Evolutionary conservation across 2,888 invertebrate species (phyloP), one percentile per base, ranked within the genome.

Genomic region (Mechanitis messenoides): DNA sequence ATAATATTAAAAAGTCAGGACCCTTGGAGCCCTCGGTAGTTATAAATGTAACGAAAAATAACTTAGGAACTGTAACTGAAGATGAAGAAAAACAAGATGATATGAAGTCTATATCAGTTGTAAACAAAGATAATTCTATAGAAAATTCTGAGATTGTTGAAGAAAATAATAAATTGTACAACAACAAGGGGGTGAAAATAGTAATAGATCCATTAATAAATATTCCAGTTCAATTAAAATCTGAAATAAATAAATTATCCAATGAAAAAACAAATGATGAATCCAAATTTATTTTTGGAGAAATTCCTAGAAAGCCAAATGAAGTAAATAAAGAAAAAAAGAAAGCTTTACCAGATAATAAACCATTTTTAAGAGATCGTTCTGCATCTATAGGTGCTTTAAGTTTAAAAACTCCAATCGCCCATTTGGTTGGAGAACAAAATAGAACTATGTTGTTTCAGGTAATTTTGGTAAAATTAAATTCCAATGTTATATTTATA

Each of bases 391-490:
- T 92, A 56, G 93, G 93, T 1, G 91, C 92, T 58, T 86, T 93
- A 57, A 85, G 74, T 64, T 70, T 78, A 45, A 89, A 92, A 78
- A 78, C 92, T 55, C 77, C 91, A 54, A 74, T 90, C 6, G 71
- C 90, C 0, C 90, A 90, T 57, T 69, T 91, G 46, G 85, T 90
- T 66, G 89, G 89, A 0, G 96, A 96, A 68, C 95, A 95, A 74
- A 97, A 97, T 84, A 92, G 97, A 55, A 98, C 97, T 0, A 98
- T 98, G 98, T 92, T 98, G 47, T 94, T 98, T 77, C 94, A 94
- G 83, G 94, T 95, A 73, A 90, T 91, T 57, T 42, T 38, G 1
- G 38, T 20, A 20, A 20, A 20, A 20, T 20, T 20, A 20, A 20
- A 20, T 20, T 20, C 20, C 20, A 20, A 20, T 20, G 20, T 20